phyloP scores from a whole-genome alignment of 2,113 vertebrate genomes.

The Melanostigma gelatinosum region DNA sequence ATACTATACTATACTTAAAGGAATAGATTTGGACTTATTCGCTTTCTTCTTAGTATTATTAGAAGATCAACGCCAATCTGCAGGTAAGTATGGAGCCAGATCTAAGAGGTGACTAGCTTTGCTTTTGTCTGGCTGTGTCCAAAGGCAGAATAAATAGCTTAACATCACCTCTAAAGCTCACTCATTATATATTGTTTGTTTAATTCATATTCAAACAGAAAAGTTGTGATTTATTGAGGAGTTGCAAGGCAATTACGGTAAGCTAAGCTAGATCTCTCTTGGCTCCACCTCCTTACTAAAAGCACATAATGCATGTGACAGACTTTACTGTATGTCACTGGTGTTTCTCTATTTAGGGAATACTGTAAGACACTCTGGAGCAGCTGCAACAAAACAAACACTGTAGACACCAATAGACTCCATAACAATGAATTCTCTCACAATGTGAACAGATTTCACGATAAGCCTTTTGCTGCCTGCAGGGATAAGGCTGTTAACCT shows the following conservation, averaged over 20 bases:
- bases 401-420: background rate
- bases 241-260: background rate
- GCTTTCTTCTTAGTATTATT: background rate
- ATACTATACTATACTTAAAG: background rate
- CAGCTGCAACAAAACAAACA: background rate
- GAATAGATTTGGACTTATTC: background rate
- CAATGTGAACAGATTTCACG: constrained; percentile 2
- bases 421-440: background rate
- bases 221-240: background rate
- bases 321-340: background rate
- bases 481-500: constrained; percentile 6
- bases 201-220: background rate
- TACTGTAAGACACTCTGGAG: background rate
- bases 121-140: background rate
- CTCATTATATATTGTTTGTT: background rate
- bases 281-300: too few species aligned
- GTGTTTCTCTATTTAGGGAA: background rate
- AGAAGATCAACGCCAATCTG: background rate
- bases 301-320: background rate
- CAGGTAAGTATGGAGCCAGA: background rate
- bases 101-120: background rate
- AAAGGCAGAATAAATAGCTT: background rate
- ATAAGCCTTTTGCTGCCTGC: constrained; percentile 7
- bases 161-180: background rate
- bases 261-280: background rate